phyloP scores from a whole-genome alignment of 2,888 invertebrate species.

The Hydroisotoma schaefferi region DNA sequence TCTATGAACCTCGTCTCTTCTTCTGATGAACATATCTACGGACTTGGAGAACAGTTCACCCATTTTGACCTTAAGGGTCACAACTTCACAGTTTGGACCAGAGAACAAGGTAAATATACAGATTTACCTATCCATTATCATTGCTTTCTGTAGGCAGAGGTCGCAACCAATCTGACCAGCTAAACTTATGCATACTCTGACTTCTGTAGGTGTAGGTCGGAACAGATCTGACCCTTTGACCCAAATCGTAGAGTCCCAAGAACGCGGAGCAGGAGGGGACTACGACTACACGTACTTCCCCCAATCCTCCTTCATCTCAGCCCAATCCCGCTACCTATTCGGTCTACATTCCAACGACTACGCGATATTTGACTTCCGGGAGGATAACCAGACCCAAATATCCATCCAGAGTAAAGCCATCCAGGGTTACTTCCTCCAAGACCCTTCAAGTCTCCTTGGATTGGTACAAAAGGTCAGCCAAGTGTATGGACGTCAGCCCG shows the following conservation, averaged over 20 bases:
- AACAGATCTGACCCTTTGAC: constrained; percentile 33
- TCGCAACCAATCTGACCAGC: too few relatives aligned
- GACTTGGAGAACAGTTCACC: constrained; percentile 48
- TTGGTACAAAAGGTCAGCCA: constrained; percentile 40
- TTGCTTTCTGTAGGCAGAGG: too few relatives aligned
- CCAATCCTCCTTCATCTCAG: constrained; percentile 44
- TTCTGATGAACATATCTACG: constrained; percentile 42
- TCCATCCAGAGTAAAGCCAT: constrained; percentile 32
- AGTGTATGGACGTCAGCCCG: constrained; percentile 34
- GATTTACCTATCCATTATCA: too few relatives aligned
- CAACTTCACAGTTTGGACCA: constrained; percentile 47
- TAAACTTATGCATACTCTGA: too few relatives aligned
- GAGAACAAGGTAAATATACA: constrained; percentile 48
- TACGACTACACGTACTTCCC: constrained; percentile 49
- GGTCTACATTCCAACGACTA: constrained; percentile 24
- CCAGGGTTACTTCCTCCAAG: constrained; percentile 22
- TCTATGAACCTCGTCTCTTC: constrained; percentile 19
- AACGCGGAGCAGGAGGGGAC: constrained; percentile 44
- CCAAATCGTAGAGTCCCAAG: constrained; percentile 27
- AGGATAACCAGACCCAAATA: constrained; percentile 31
- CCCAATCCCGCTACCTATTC: constrained; percentile 33
- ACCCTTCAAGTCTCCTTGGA: constrained; percentile 28
- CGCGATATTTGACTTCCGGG: constrained; percentile 43
- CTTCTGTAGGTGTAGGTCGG: constrained; percentile 32
- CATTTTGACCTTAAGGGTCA: constrained; percentile 47